Percentiles rank a stretch among this genome's conserved stretches.
Conservation (phyloP, 2,113 vertebrate genomes). For the Phylloscopus whistleri region DNA sequence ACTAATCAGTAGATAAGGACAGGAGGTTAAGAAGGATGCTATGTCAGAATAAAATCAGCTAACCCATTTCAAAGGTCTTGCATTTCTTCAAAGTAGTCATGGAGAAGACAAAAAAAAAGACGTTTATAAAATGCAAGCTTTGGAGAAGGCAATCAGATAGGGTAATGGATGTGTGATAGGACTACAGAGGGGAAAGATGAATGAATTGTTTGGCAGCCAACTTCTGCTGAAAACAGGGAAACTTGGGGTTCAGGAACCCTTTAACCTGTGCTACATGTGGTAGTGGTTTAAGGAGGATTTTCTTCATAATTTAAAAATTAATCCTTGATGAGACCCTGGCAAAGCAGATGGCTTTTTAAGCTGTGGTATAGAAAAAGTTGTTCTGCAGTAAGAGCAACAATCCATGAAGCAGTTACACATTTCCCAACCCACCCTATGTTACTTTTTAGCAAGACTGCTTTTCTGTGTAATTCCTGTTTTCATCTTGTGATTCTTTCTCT, state of each 20-base stretch:
- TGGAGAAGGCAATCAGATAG: neutral
- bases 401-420: neutral
- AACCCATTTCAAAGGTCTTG: neutral
- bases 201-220: neutral
- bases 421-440: neutral
- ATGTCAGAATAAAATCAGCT: neutral
- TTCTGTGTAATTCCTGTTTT: neutral
- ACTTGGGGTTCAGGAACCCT: neutral
- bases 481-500: neutral
- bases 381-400: neutral
- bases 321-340: neutral
- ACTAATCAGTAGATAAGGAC: slow-evolving; percentile 3
- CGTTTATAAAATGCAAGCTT: neutral
- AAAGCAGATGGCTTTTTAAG: neutral
- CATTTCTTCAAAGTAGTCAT: neutral
- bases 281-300: neutral
- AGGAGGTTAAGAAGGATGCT: neutral
- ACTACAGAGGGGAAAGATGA: neutral
- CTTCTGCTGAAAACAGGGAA: neutral
- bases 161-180: neutral
- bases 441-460: neutral
- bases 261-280: neutral
- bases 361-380: neutral
- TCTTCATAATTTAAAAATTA: neutral
- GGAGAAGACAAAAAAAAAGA: neutral